phyloP scores from a whole-genome alignment of 2,888 invertebrate species.

The Drosophila diplacantha region DNA sequence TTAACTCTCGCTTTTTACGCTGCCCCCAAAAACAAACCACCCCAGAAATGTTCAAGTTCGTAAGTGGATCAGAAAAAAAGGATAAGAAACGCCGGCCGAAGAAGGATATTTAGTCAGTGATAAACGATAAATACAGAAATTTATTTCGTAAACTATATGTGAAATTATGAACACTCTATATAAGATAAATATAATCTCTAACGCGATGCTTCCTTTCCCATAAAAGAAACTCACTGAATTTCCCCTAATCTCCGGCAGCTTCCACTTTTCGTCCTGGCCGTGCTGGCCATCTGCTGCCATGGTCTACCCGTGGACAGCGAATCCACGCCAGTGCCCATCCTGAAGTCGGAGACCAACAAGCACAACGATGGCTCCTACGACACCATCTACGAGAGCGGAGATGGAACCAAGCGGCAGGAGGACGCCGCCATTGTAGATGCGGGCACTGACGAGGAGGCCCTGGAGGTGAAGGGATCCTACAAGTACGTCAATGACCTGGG shows the following conservation, averaged over 20 bases:
- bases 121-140: not conserved
- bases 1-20: conserved; percentile 59
- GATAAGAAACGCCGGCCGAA: not conserved
- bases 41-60: conserved; percentile 67
- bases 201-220: too few species aligned
- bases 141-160: not conserved
- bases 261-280: conserved; percentile 39
- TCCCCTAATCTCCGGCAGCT: conserved; percentile 34
- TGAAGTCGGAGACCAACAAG: conserved; percentile 65
- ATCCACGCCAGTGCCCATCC: conserved; percentile 49
- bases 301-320: conserved; percentile 51
- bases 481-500: conserved; percentile 73
- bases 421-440: conserved; percentile 55
- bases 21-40: conserved; percentile 15
- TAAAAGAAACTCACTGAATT: too few species aligned
- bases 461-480: conserved; percentile 74
- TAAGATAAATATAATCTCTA: too few species aligned
- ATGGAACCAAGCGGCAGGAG: conserved; percentile 72
- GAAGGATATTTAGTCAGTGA: not conserved
- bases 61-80: conserved; percentile 57
- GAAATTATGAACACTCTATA: not conserved
- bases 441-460: conserved; percentile 64
- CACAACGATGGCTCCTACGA: conserved; percentile 70
- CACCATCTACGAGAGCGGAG: conserved; percentile 58
- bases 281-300: conserved; percentile 36